These are phyloP conservation scores for Drosophila dives DNA, from an alignment of 2,888 invertebrate species.

Conservation along the genomic window DNA sequence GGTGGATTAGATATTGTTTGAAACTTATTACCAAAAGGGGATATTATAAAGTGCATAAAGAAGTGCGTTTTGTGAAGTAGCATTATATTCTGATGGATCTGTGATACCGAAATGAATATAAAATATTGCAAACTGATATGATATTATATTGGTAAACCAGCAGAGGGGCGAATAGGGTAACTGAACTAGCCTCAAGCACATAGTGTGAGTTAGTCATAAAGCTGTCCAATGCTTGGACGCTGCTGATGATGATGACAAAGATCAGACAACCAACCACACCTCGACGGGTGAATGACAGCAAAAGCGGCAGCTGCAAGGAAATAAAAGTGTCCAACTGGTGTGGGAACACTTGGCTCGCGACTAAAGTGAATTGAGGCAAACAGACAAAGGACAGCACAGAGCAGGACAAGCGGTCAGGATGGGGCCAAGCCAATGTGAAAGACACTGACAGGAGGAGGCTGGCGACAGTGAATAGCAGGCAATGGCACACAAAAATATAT, in stretches of 20 bases:
- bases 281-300: slow-evolving; percentile 45
- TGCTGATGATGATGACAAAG: slow-evolving; percentile 69
- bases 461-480: slow-evolving; percentile 70
- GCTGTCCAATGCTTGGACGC: slow-evolving; percentile 56
- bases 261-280: slow-evolving; percentile 72
- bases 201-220: slow-evolving; percentile 40
- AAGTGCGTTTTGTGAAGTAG: background rate
- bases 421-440: slow-evolving; percentile 12
- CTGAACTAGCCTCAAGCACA: background rate
- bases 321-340: slow-evolving; percentile 48
- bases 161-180: no score
- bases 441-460: slow-evolving; percentile 34
- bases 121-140: no score
- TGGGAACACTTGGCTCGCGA: slow-evolving; percentile 23
- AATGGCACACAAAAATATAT: slow-evolving; percentile 30
- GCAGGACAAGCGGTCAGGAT: slow-evolving; percentile 12
- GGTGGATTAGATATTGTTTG: background rate
- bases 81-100: background rate
- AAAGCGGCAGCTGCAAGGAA: slow-evolving; percentile 38
- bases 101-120: background rate
- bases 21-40: slow-evolving; percentile 1
- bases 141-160: background rate
- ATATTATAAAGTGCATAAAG: slow-evolving; percentile 2
- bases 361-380: slow-evolving; percentile 18
- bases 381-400: slow-evolving; percentile 5